These are phyloP conservation scores for Megamerina dolium DNA, from an alignment of 2,888 invertebrate species.

Conservation along the genomic window DNA sequence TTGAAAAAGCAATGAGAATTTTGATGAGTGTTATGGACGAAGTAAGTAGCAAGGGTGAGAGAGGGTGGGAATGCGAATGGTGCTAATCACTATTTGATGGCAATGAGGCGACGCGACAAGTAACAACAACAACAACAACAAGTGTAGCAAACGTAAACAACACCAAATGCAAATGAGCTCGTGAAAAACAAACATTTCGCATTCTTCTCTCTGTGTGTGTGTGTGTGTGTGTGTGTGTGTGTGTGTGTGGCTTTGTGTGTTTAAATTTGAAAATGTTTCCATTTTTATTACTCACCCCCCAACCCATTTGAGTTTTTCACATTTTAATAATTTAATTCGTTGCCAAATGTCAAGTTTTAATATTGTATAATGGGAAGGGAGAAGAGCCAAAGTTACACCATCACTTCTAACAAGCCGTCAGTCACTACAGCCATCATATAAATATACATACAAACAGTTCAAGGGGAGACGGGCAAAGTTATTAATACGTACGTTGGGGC, in stretches of 20 bases:
- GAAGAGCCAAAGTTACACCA: neutral
- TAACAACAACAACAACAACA: slow-evolving; percentile 1
- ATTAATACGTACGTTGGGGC: too few species aligned
- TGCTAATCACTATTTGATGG: neutral
- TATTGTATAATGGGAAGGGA: neutral
- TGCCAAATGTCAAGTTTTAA: slow-evolving; percentile 4
- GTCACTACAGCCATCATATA: too few species aligned
- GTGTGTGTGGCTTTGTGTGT: too few species aligned
- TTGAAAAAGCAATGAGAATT: neutral
- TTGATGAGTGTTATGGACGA: neutral
- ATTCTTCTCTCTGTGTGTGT: too few species aligned
- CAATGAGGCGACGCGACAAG: slow-evolving; percentile 3
- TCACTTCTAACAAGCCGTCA: too few species aligned
- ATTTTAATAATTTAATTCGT: slow-evolving; percentile 7
- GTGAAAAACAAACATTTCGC: too few species aligned
- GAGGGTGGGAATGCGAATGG: neutral
- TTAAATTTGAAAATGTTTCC: too few species aligned
- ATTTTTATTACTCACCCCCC: too few species aligned
- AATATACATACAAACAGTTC: too few species aligned
- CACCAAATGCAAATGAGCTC: too few species aligned
- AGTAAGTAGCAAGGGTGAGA: neutral
- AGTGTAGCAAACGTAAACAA: neutral
- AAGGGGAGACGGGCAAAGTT: too few species aligned
- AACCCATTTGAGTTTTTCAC: neutral
- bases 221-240: too few species aligned